Evolutionary conservation across 53 echinoderm and acorn worm genomes (phyloP).

Genomic region (Mesocentrotus franciscanus): DNA sequence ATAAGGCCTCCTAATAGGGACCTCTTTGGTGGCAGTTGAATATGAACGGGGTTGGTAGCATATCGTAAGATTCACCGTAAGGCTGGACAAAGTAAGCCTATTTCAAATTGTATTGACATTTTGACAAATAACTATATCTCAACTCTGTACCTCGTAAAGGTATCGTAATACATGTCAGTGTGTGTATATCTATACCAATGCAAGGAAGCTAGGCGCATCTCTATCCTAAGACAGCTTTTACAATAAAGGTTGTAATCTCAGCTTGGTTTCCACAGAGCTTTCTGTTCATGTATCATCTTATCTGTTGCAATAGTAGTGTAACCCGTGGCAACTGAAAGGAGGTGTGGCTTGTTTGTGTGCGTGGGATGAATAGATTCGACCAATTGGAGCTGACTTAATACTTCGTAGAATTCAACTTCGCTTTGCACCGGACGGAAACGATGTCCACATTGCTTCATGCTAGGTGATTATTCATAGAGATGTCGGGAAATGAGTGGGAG

Average conservation of each 20-base stretch:
- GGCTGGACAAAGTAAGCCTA: no score
- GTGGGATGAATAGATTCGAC: conserved; percentile 27
- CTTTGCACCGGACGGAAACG: background rate
- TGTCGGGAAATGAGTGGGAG: background rate
- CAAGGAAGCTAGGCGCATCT: no score
- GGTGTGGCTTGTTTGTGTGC: background rate
- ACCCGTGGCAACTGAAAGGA: conserved; percentile 18
- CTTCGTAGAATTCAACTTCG: conserved; percentile 28
- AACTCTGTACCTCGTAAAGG: background rate
- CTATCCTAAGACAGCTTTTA: no score
- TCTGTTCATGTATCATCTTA: conserved; percentile 2
- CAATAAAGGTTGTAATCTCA: background rate
- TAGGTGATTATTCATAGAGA: background rate
- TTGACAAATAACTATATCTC: background rate
- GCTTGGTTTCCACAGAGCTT: background rate
- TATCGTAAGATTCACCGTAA: no score
- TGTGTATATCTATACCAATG: no score
- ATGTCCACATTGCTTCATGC: background rate
- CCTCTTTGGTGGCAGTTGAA: no score
- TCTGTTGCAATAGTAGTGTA: background rate
- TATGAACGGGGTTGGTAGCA: no score
- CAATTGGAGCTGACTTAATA: conserved; percentile 43
- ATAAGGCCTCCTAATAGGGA: no score
- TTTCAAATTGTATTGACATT: background rate
- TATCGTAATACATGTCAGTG: background rate